Conservation (phyloP, 2,797 vertebrate species). For the Acipenser oxyrinchus region DNA sequence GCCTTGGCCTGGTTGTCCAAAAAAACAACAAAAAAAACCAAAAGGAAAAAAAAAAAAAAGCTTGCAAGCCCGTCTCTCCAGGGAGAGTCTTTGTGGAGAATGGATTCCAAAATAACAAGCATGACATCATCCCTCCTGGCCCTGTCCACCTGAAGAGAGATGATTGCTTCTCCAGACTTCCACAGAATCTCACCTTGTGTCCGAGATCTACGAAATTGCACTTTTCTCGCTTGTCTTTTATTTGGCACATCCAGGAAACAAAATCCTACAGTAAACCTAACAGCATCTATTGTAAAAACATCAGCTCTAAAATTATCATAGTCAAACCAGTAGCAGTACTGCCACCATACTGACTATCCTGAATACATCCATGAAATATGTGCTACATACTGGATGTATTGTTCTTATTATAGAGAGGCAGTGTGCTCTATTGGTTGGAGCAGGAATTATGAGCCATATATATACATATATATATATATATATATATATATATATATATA, state of each 20-base stretch:
- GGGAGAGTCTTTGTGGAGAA: conserved; percentile 13
- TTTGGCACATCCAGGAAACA: not conserved
- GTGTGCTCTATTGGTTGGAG: too few species aligned
- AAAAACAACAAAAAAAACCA: not conserved
- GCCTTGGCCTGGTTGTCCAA: conserved; percentile 1
- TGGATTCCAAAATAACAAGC: conserved; percentile 19
- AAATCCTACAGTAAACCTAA: conserved; percentile 5
- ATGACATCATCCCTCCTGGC: conserved; percentile 15
- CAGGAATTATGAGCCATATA: too few species aligned
- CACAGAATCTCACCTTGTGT: conserved; percentile 8
- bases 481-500: not conserved
- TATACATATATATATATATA: too few species aligned
- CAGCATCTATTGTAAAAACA: conserved; percentile 3
- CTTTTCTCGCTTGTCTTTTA: conserved; percentile 5
- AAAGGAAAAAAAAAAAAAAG: conserved; percentile 5
- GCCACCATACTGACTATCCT: too few species aligned
- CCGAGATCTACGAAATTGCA: not conserved
- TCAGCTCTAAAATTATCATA: not conserved
- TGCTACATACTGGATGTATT: too few species aligned
- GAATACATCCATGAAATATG: too few species aligned
- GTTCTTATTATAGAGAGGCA: too few species aligned
- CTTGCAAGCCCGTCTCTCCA: conserved; percentile 11
- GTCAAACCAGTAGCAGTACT: too few species aligned
- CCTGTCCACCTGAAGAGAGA: conserved; percentile 20
- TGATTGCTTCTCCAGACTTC: conserved; percentile 19